Evolutionary conservation across 2,113 vertebrate genomes (phyloP), one percentile per base, ranked within the genome.

Genomic region (Rhodinocichla rosea): DNA sequence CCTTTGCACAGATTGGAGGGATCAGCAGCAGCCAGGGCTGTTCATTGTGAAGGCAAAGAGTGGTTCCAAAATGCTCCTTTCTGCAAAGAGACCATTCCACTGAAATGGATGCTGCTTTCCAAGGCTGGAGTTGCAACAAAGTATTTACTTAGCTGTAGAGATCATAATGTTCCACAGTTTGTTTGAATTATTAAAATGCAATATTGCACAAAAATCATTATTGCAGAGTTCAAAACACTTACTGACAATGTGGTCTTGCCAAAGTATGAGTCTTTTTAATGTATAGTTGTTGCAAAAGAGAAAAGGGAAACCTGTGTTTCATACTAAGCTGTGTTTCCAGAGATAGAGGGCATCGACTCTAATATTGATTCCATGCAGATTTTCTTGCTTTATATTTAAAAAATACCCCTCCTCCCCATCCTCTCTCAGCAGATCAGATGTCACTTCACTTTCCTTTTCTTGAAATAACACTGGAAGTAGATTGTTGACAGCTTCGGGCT

Each of bases 181-280:
- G 89, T 94, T 83, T 97, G 89, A 97, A 97, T 97, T 96, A 97
- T 96, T 97, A 97, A 97, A 96, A 94, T 75, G 92, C 89, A 96
- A 87, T 95, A 95, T 73, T 96, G 96, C 87, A 89, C 74, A 88
- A 94, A 89, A 97, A 92, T 94, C 93, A 85, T 94, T 96, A 95
- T 11, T 92, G 88, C 92, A 93, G 91, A 90, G 82, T 95, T 87
- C 93, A 81, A 85, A 96, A 94, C 95, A 94, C 91, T 97, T 97
- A 96, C 81, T 90, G 95, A 96, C 91, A 94, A 92, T 69, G 95
- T 28, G 37, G 89, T 87, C 96, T 93, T 95, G 92, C 94, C 95
- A 94, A 88, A 94, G 88, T 74, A 77, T 27, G 71, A 90, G 80
- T 83, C 79, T 74, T 87, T 95, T 89, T 96, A 96, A 96, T 90